Percentiles rank a stretch among this genome's conserved stretches.
Conservation (phyloP, 2,888 invertebrate species). For the Alcis repandata region DNA sequence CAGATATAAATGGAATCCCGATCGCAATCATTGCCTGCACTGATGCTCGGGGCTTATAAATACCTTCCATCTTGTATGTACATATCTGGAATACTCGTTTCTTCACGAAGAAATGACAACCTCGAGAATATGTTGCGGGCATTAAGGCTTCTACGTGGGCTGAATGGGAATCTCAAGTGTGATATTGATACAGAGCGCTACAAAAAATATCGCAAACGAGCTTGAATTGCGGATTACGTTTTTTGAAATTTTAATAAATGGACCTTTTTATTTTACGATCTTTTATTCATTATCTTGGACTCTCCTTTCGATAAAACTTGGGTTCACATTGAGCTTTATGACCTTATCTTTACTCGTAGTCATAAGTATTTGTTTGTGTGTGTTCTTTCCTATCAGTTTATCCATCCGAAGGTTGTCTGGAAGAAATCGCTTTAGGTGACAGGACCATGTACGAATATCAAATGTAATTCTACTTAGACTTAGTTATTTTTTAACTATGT, state of each 20-base stretch:
- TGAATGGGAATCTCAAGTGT: constrained; percentile 43
- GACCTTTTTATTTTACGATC: constrained; percentile 20
- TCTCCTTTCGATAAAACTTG: constrained; percentile 12
- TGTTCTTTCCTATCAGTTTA: too few relatives aligned
- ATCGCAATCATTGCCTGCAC: constrained; percentile 54
- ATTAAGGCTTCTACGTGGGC: constrained; percentile 47
- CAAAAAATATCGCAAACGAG: constrained; percentile 28
- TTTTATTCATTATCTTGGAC: constrained; percentile 24
- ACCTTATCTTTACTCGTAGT: background rate
- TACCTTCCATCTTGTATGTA: constrained; percentile 47
- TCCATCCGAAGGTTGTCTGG: too few relatives aligned
- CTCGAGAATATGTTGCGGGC: constrained; percentile 46
- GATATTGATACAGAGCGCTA: constrained; percentile 39
- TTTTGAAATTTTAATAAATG: constrained; percentile 21
- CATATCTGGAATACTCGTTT: constrained; percentile 48
- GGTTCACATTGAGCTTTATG: background rate
- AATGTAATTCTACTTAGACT: too few relatives aligned
- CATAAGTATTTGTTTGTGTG: too few relatives aligned
- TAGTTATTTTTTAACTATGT: too few relatives aligned
- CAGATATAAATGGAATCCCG: constrained; percentile 74
- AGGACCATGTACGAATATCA: too few relatives aligned
- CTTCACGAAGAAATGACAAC: constrained; percentile 47
- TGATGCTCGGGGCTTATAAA: constrained; percentile 46
- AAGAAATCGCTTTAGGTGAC: too few relatives aligned
- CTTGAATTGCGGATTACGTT: constrained; percentile 25